phyloP scores from a whole-genome alignment of 2,113 vertebrate genomes.

The Fregetta grallaria region DNA sequence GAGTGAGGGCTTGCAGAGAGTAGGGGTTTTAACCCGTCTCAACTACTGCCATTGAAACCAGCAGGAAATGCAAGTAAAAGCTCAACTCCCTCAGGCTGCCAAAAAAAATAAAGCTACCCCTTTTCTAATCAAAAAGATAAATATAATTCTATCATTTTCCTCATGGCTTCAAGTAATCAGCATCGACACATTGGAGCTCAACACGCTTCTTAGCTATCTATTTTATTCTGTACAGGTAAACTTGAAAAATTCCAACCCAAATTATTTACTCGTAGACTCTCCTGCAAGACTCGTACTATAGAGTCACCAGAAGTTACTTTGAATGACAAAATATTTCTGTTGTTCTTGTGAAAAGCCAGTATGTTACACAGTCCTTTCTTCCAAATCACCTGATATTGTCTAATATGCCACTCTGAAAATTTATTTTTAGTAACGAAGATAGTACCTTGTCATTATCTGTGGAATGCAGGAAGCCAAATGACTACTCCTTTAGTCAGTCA shows the following conservation, averaged over 20 bases:
- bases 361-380: neutral
- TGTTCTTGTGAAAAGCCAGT: neutral
- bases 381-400: neutral
- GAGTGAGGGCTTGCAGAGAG: neutral
- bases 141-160: neutral
- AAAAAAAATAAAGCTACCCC: neutral
- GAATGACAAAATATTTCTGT: neutral
- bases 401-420: neutral
- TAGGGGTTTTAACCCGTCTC: neutral
- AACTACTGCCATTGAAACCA: neutral
- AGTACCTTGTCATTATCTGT: neutral
- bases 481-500: conserved; percentile 30
- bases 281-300: neutral
- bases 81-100: neutral
- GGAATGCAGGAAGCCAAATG: neutral
- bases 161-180: neutral
- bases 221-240: neutral
- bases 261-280: neutral
- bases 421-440: neutral
- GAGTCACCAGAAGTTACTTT: neutral
- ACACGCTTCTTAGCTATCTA: neutral
- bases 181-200: neutral
- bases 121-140: neutral
- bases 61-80: neutral
- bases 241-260: neutral